These are phyloP conservation scores for Scyliorhinus canicula DNA, from an alignment of 2,797 vertebrate species.

Conservation along the genomic window DNA sequence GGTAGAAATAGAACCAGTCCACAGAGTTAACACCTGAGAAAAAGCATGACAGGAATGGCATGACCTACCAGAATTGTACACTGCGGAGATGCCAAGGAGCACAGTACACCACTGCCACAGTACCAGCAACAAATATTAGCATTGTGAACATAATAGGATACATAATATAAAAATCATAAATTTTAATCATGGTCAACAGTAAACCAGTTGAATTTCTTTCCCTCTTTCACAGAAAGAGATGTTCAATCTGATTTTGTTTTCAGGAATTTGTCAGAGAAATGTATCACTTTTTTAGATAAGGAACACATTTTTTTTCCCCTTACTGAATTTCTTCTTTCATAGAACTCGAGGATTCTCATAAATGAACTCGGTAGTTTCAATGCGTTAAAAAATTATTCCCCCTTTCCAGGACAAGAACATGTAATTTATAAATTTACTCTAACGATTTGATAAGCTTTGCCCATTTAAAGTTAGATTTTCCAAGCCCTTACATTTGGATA, in stretches of 20 bases:
- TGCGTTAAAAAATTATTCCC: neutral
- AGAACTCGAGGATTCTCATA: neutral
- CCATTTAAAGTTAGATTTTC: neutral
- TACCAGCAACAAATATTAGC: neutral
- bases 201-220: neutral
- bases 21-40: neutral
- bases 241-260: neutral
- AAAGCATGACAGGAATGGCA: neutral
- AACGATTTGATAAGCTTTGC: neutral
- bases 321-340: neutral
- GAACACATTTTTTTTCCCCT: neutral
- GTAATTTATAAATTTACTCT: neutral
- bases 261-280: neutral
- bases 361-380: neutral
- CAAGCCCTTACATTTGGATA: neutral
- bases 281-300: neutral
- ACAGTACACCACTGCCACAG: neutral
- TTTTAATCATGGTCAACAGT: neutral
- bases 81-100: too few relatives aligned
- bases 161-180: neutral
- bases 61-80: neutral
- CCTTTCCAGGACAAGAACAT: neutral
- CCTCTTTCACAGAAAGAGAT: neutral
- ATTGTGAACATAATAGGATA: neutral
- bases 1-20: neutral